Conservation (phyloP, 1,140 invertebrate species). For the Aphaenogaster rudis region DNA sequence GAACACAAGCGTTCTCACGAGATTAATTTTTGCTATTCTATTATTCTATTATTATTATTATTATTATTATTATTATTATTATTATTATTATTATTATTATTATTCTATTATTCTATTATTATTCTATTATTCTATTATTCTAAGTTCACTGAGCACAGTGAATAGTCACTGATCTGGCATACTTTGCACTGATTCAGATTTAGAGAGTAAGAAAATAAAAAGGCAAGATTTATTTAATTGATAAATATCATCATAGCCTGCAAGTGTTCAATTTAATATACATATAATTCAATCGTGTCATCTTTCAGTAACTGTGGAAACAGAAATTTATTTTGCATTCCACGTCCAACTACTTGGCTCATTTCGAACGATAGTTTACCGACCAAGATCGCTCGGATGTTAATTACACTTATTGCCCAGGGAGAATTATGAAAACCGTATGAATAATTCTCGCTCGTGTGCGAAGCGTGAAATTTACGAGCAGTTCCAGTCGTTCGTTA, state of each 20-base stretch:
- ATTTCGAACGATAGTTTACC: slow-evolving; percentile 35
- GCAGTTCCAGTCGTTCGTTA: slow-evolving; percentile 40
- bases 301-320: not conserved
- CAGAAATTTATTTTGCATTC: not conserved
- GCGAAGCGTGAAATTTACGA: slow-evolving; percentile 48
- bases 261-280: slow-evolving; percentile 1
- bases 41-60: too few species aligned
- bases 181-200: too few species aligned
- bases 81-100: too few species aligned
- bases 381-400: not conserved
- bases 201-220: not conserved
- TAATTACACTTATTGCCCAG: slow-evolving; percentile 36
- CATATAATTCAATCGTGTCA: not conserved
- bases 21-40: not conserved
- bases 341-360: not conserved
- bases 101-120: too few species aligned
- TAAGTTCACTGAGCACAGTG: too few species aligned
- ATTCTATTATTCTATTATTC: too few species aligned
- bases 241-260: not conserved
- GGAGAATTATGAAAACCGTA: slow-evolving; percentile 51
- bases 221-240: not conserved
- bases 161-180: too few species aligned
- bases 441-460: slow-evolving; percentile 57
- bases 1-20: too few species aligned
- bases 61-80: too few species aligned